Evolutionary conservation across 2,888 invertebrate species (phyloP).

Genomic region (Polylopha cassiicola): DNA sequence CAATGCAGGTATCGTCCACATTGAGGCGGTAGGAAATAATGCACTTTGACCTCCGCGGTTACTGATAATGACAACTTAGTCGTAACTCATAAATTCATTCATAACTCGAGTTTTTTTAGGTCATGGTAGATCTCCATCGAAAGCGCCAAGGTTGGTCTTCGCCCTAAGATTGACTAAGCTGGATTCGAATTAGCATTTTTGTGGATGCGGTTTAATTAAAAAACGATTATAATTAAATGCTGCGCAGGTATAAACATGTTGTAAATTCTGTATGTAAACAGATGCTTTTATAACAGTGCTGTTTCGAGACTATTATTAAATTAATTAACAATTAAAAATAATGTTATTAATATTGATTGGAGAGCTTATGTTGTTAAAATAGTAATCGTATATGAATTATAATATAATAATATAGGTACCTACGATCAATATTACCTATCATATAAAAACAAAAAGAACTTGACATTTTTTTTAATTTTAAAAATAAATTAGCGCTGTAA

Average conservation of each 20-base stretch:
- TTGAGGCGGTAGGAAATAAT: slow-evolving; percentile 21
- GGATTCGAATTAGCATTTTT: slow-evolving; percentile 12
- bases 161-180: slow-evolving; percentile 10
- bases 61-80: slow-evolving; percentile 18
- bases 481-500: too few species aligned
- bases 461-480: too few species aligned
- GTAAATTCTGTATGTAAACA: slow-evolving; percentile 8
- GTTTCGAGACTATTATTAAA: too few species aligned
- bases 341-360: too few species aligned
- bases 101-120: slow-evolving; percentile 26
- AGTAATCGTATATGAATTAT: too few species aligned
- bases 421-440: too few species aligned
- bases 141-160: slow-evolving; percentile 17
- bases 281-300: too few species aligned
- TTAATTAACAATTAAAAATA: too few species aligned
- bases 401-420: too few species aligned
- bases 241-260: slow-evolving; percentile 5
- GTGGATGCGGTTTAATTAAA: slow-evolving; percentile 13
- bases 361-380: too few species aligned
- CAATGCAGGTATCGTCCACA: background rate
- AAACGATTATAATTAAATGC: slow-evolving; percentile 12
- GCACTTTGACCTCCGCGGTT: slow-evolving; percentile 25
- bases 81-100: slow-evolving; percentile 19
- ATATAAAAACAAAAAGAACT: too few species aligned
- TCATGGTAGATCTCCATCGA: slow-evolving; percentile 25